Evolutionary conservation across 2,888 invertebrate species (phyloP), one percentile per base, ranked within the genome.

Genomic region (Tetragnatha montana): DNA sequence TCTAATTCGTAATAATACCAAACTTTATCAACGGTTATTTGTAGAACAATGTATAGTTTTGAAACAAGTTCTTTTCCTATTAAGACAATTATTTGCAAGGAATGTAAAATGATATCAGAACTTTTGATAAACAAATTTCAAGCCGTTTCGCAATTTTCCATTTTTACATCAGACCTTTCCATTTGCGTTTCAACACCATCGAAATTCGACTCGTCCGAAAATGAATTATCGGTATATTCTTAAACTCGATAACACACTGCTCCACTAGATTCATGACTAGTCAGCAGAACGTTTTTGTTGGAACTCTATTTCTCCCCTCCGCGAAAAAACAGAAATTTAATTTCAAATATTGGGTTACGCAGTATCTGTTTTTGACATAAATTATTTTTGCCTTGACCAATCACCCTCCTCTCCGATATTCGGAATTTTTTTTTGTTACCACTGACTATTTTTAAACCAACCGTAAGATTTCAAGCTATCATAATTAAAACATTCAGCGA

Each of bases 401-500:
- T 60, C 60, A 60, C 60, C 17, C 12, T 60, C 60, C 10, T 17
- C 60, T 60, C 17, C 60, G 14, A 35, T 35, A 35, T 8, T 14
- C 14, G 19, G 17, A 21, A 21, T 21, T 7, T 50, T 71, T n/a
- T 19, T 81, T 71, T 19, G 4, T 22, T 21, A 50, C 19, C 49
- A 49, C 35, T 8, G 49, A 49, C n/a, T 74, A 35, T 82, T 51
- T 74, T 60, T 74, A 74, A 60, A 60, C 73, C 82, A 71, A 74
- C 60, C 82, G 35, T 74, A 17, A 82, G 74, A 76, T 76, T 76
- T 76, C 76, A 49, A 50, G 50, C 60, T 60, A 74, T 74, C 51
- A 71, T 82, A 82, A 74, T 81, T 81, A 74, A 82, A 82, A 82
- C 51, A 74, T 51, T 12, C 60, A 47, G 35, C 35, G 74, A 22